phyloP scores from a whole-genome alignment of 2,113 vertebrate genomes.

The Neotragus pygmaeus region DNA sequence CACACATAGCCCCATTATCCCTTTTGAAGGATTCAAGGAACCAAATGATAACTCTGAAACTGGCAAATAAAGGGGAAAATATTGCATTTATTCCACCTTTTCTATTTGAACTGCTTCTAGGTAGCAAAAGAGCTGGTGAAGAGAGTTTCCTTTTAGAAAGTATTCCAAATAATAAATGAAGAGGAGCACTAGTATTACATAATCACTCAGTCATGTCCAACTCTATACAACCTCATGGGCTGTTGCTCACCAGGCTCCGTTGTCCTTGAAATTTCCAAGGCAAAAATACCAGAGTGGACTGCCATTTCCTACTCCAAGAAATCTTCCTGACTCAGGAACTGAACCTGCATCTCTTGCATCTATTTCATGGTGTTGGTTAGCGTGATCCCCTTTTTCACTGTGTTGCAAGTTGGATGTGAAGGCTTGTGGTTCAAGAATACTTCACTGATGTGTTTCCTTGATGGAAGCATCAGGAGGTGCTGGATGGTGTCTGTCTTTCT shows the following conservation, averaged over 20 bases:
- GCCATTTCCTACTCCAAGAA: neutral
- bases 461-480: neutral
- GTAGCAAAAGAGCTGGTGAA: neutral
- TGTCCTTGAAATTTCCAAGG: neutral
- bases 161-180: neutral
- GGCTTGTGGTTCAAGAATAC: neutral
- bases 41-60: neutral
- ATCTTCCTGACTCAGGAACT: neutral
- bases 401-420: neutral
- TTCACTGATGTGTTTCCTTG: neutral
- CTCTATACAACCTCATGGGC: neutral
- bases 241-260: accelerated
- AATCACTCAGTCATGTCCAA: neutral
- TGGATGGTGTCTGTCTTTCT: neutral
- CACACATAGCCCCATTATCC: neutral
- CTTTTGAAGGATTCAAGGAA: neutral
- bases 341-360: neutral
- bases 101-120: neutral
- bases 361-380: neutral
- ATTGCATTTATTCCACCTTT: neutral
- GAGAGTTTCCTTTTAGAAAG: neutral
- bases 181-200: neutral
- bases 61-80: neutral
- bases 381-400: neutral
- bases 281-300: neutral